Base-by-base conservation (phyloP, 2,113 vertebrate species). In the Esox niger region DNA sequence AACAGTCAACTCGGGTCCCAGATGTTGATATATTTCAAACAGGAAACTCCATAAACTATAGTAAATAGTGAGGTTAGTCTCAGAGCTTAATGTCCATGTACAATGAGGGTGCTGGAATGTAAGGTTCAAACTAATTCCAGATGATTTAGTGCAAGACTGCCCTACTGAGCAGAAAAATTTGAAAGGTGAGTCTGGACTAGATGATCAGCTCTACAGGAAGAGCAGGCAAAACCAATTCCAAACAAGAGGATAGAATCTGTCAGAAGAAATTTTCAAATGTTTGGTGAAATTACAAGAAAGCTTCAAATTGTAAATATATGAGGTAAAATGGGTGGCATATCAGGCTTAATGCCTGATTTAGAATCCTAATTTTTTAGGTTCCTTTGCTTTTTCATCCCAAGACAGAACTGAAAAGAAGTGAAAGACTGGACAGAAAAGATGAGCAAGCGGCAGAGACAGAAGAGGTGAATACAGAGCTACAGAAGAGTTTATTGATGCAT, bases 401-500 rank as follows among this genome's bases (percentile, higher is more conserved):
- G 57, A 30, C 56, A 84, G 79, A 90, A 89, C 90, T 89, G 92
- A 91, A 88, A 84, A 92, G 91, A 90, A 91, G 93, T 88, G 91
- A 89, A 90, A 82, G 88, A 92, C 88, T 90, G 91, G 91, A 79
- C 77, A 84, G 62, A 70, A 91, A 90, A 75, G 90, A 88, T 90
- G 90, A 91, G 91, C 90, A 91, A 92, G 92, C 94, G 90, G 93
- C 91, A 93, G 90, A 94, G 91, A 92, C 91, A 91, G 91, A 91
- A 91, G 82, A 92, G 90, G 91, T 92, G 91, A 92, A 91, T 87
- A 91, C 87, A 94, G 93, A 94, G 93, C 94, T 95, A 94, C 92
- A 93, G 93, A 95, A 95, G 92, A 90, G 91, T 98, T 98, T 98
- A 98, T 98, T 98, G 90, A 94, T n/a, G 93, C 96, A 98, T 96